phyloP scores from a whole-genome alignment of 1,140 invertebrate species.

The Cherax quadricarinatus region DNA sequence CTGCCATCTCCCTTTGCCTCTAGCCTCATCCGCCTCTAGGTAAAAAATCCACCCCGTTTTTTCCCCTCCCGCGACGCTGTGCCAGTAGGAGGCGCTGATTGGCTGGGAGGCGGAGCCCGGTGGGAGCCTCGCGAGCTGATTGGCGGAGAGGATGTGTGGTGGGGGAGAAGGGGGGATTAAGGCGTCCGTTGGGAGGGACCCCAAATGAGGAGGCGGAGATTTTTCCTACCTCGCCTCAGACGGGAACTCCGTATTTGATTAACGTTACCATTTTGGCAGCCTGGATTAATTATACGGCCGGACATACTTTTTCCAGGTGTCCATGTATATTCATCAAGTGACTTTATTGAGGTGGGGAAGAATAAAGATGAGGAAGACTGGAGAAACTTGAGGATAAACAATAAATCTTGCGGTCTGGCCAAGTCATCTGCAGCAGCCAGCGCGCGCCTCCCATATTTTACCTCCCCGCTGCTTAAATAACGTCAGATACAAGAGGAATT shows the following conservation, averaged over 20 bases:
- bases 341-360: slow-evolving; percentile 37
- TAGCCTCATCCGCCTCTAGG: slow-evolving; percentile 55
- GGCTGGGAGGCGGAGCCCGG: slow-evolving; percentile 51
- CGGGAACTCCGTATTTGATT: slow-evolving; percentile 60
- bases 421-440: slow-evolving; percentile 7
- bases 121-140: neutral
- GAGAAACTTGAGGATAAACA: neutral
- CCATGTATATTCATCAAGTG: slow-evolving; percentile 59
- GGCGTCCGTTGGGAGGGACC: slow-evolving; percentile 59
- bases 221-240: slow-evolving; percentile 57
- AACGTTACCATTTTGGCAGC: slow-evolving; percentile 64
- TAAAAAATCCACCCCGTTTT: slow-evolving; percentile 50
- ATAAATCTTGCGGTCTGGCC: slow-evolving; percentile 42
- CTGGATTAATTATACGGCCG: slow-evolving; percentile 64
- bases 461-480: neutral
- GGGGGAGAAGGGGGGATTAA: slow-evolving; percentile 57
- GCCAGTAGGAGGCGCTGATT: slow-evolving; percentile 59
- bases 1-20: slow-evolving; percentile 65
- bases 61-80: slow-evolving; percentile 37
- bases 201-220: slow-evolving; percentile 53
- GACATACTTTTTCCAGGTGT: slow-evolving; percentile 45
- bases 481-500: neutral
- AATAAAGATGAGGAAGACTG: neutral
- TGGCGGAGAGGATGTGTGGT: slow-evolving; percentile 53
- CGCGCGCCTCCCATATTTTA: neutral